Percentiles rank a stretch among this genome's conserved stretches.
These are phyloP conservation scores for Brienomyrus brachyistius DNA, from an alignment of 2,113 vertebrate species.

Conservation along the genomic window DNA sequence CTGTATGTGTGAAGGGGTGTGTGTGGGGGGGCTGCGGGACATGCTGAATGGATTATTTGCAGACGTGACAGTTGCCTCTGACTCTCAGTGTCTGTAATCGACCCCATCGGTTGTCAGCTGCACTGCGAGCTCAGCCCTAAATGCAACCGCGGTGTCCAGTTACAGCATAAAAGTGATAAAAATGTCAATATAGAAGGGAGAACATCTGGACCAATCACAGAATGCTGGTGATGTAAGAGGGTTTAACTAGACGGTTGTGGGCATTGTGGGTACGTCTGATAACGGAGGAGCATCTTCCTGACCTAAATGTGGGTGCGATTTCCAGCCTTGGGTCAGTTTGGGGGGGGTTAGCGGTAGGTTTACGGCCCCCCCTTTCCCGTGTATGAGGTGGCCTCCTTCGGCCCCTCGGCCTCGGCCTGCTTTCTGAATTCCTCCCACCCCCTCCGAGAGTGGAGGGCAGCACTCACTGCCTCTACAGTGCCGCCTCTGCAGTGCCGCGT, in stretches of 20 bases:
- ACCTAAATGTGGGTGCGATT: background rate
- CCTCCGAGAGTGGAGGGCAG: background rate
- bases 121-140: background rate
- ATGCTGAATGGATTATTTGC: background rate
- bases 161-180: background rate
- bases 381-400: background rate
- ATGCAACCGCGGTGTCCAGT: background rate
- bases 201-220: background rate
- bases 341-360: no score
- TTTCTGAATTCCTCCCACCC: background rate
- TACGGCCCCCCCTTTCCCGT: background rate
- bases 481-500: background rate
- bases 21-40: background rate
- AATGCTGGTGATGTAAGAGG: background rate
- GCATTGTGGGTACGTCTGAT: background rate
- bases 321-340: background rate
- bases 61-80: background rate
- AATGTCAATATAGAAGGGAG: background rate
- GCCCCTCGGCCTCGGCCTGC: background rate
- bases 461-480: background rate
- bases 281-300: background rate
- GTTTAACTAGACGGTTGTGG: background rate
- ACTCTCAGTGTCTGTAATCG: background rate
- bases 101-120: background rate
- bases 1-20: constrained; percentile 10